Evolutionary conservation across 2,888 invertebrate species (phyloP), one percentile per base, ranked within the genome.

Genomic region (Baccha elongata): DNA sequence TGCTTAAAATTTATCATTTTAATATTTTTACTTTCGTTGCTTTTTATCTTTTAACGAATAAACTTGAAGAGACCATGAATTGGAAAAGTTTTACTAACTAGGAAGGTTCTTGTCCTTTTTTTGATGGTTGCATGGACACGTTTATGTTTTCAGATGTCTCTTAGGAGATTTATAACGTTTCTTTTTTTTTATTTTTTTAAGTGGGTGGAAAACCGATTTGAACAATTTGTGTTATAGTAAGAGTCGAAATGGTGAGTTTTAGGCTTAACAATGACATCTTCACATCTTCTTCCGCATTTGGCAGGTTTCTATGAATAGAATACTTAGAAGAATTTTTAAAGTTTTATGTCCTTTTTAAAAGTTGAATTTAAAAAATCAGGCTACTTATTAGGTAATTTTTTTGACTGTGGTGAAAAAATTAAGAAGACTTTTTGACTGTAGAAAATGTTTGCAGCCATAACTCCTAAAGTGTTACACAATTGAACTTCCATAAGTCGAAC

Each of bases 1-100:
- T 64, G 13, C 53, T 67, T 17, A 15, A 67, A 35, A 68, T 69
- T 52, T 68, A 75, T 75, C 64, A 46, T 64, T 60, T 50, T 10
- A 13, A 72, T 19, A 50, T 52, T 35, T 44, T 21, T 53, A n/a
- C n/a, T n/a, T n/a, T n/a, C n/a, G n/a, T 65, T 2, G 72, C n/a
- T 44, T 64, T 37, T 26, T 50, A 46, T 17, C 15, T 42, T 40
- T 3, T 13, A 64, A n/a, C 26, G 11, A 4, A 64, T 46, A 35
- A 13, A 53, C 35, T 40, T 40, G 10, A 21, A 23, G 5, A 40
- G 13, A 26, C 58, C 15, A 58, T 58, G 58, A 58, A 58, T 58
- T 58, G 58, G 40, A 40, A 58, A 58, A 58, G 23, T 58, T 52
- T 58, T 40, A 53, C 23, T n/a, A 19, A 37, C 35, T 53, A 21